Conservation (phyloP, 2,797 vertebrate genomes). For the Macropus fuliginosus region DNA sequence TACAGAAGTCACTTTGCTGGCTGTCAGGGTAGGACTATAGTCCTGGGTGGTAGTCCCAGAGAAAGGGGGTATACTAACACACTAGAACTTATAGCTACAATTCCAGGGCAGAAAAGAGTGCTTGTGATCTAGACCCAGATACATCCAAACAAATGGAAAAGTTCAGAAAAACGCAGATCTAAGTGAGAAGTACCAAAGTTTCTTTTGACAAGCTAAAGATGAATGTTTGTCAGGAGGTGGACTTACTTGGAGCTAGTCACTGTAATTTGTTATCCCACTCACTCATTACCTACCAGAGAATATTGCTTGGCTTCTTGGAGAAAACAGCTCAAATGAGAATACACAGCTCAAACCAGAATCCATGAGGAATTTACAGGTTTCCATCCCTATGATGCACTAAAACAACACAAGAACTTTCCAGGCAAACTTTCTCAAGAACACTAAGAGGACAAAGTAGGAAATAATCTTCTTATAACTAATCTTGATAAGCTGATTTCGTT, state of each 20-base stretch:
- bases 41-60: too few species aligned
- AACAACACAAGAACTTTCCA: slow-evolving; percentile 85
- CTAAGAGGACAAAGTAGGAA: slow-evolving; percentile 77
- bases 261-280: slow-evolving; percentile 91
- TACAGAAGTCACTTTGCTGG: too few species aligned
- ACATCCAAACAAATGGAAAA: too few species aligned
- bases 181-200: slow-evolving; percentile 89
- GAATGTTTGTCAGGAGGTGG: slow-evolving; percentile 90
- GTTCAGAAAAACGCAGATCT: slow-evolving; percentile 81
- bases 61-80: too few species aligned
- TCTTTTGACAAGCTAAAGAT: slow-evolving; percentile 92
- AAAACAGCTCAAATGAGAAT: slow-evolving; percentile 85
- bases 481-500: slow-evolving; percentile 78
- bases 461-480: slow-evolving; percentile 79
- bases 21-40: too few species aligned
- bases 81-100: too few species aligned
- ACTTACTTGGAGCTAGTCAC: slow-evolving; percentile 90
- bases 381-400: slow-evolving; percentile 86
- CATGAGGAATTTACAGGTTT: slow-evolving; percentile 85
- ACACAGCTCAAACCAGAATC: slow-evolving; percentile 80
- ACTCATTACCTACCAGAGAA: slow-evolving; percentile 89
- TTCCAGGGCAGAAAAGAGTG: too few species aligned
- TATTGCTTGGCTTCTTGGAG: slow-evolving; percentile 91
- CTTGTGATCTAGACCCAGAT: too few species aligned
- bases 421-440: slow-evolving; percentile 81